Evolutionary conservation across 1,140 invertebrate genomes (phyloP), one percentile per base, ranked within the genome.

Genomic region (Cepaea nemoralis): DNA sequence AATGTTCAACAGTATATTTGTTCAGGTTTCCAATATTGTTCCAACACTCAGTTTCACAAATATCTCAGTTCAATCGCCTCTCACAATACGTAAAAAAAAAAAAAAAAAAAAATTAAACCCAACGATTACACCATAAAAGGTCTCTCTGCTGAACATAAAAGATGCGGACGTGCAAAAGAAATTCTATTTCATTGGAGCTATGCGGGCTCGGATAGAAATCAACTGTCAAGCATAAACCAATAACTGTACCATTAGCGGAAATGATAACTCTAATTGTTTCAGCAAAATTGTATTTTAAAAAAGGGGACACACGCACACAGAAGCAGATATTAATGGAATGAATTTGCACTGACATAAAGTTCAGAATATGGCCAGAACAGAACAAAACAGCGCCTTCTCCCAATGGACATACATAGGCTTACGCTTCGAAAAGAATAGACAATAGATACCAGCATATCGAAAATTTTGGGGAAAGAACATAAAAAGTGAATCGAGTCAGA

Each of bases 281-380:
- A 63, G 59, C 1, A 63, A 63, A 31, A 63, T 63, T n/a, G n/a
- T n/a, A n/a, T n/a, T n/a, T n/a, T n/a, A 63, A 63, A 63, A 63
- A 63, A 31, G n/a, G n/a, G n/a, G n/a, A n/a, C n/a, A n/a, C n/a
- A n/a, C n/a, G n/a, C n/a, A n/a, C n/a, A n/a, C n/a, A 22, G 27
- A 63, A 63, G 33, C 59, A 63, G 59, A 31, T 31, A 63, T 63
- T 63, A 31, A 27, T 6, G 59, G 27, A 63, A 63, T 63, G 33
- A 63, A 63, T 63, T 63, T 63, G 59, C 27, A 63, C 33, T 63
- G 59, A 31, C n/a, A 63, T 63, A 63, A 31, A 1, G 16, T 63
- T 10, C 5, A 6, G 1, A 63, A 31, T 14, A 31, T 22, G 27
- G 27, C n/a, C 8, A 63, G 22, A 63, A 31, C 59, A 16, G 16